phyloP scores from a whole-genome alignment of 2,888 invertebrate genomes.

The Hirtodrosophila histrioides region DNA sequence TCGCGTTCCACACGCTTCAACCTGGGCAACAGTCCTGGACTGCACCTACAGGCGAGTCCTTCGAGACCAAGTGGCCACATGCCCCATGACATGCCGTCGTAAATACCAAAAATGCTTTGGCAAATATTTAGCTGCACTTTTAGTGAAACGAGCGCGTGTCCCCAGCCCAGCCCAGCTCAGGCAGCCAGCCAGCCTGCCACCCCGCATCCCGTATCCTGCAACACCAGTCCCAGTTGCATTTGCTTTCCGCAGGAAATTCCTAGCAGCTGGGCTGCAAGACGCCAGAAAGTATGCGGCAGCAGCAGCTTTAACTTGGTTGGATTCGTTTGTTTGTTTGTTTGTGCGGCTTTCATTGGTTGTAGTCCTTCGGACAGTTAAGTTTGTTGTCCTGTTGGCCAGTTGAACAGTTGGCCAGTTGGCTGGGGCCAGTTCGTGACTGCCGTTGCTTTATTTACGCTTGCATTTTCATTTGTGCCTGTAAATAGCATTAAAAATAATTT shows the following conservation, averaged over 20 bases:
- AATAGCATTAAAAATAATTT: conserved; percentile 79
- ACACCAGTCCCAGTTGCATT: too few species aligned
- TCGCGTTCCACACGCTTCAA: conserved; percentile 28
- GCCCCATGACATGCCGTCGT: conserved; percentile 74
- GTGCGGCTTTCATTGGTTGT: conserved; percentile 21
- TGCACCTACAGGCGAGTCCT: conserved; percentile 31
- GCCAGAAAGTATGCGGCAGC: conserved; percentile 37
- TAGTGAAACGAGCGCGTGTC: conserved; percentile 57
- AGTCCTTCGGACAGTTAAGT: conserved; percentile 21
- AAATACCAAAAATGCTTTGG: conserved; percentile 75
- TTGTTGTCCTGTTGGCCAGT: conserved; percentile 25
- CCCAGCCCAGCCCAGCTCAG: conserved; percentile 1
- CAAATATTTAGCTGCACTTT: conserved; percentile 78
- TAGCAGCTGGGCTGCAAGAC: conserved; percentile 4
- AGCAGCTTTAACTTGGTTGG: conserved; percentile 40
- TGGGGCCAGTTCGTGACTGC: conserved; percentile 62
- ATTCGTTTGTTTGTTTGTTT: conserved; percentile 11
- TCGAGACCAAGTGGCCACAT: conserved; percentile 47
- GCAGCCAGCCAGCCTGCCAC: too few species aligned
- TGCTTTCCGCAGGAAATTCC: neutral
- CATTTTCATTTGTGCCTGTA: conserved; percentile 76
- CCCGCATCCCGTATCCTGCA: too few species aligned
- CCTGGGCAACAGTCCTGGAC: conserved; percentile 28
- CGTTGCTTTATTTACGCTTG: conserved; percentile 68
- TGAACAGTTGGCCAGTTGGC: too few species aligned